Conservation (phyloP, 1,140 invertebrate genomes). For the Atta texana region DNA sequence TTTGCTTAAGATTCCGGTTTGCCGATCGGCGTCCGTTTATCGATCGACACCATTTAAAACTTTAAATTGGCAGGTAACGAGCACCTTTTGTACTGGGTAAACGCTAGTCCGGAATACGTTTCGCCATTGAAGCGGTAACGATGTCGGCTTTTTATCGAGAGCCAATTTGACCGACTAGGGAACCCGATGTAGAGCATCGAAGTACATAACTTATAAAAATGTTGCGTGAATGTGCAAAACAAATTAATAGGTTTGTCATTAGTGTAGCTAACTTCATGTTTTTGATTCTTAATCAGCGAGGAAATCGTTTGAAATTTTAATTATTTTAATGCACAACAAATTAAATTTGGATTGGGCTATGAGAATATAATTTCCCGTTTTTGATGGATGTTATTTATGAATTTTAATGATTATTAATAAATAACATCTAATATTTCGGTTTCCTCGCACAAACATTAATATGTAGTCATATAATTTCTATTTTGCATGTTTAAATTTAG, state of each 20-base stretch:
- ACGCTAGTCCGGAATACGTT: constrained; percentile 48
- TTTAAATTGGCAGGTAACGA: constrained; percentile 67
- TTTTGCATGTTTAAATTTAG: constrained; percentile 17
- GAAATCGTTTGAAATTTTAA: constrained; percentile 38
- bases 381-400: constrained; percentile 42
- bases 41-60: constrained; percentile 53
- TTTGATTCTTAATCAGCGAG: neutral
- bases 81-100: constrained; percentile 51
- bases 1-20: constrained; percentile 55
- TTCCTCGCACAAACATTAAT: neutral
- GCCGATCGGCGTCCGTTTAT: neutral
- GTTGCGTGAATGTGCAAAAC: constrained; percentile 38
- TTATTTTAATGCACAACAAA: neutral
- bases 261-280: constrained; percentile 1
- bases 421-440: constrained; percentile 22
- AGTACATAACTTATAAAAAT: constrained; percentile 46
- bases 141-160: constrained; percentile 39
- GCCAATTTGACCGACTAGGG: constrained; percentile 39
- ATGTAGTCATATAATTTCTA: constrained; percentile 6
- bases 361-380: constrained; percentile 29
- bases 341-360: neutral
- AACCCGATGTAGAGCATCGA: neutral
- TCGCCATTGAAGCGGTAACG: constrained; percentile 9
- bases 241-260: constrained; percentile 2
- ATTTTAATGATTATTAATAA: constrained; percentile 45